Evolutionary conservation across 2,797 vertebrate genomes (phyloP), one percentile per base, ranked within the genome.

Genomic region (Characodon lateralis): DNA sequence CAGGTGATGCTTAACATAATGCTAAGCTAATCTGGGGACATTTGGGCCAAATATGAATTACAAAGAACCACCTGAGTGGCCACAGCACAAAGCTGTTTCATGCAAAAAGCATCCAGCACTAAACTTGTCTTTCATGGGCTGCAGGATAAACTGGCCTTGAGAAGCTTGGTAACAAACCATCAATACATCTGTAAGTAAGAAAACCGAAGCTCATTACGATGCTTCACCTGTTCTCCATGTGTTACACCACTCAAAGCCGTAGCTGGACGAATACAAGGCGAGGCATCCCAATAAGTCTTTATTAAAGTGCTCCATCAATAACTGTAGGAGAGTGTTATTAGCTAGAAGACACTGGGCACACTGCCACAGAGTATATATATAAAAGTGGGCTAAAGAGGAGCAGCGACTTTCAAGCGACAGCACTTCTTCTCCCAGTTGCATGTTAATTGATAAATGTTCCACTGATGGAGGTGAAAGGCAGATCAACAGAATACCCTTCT

Each of bases 391-490:
- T 73, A 73, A 84, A 77, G 61, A 46, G 75, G 68, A 72, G 26
- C 41, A 0, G 28, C 84, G 88, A 87, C 88, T 86, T 88, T 90
- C 61, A 86, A 81, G 72, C 66, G 80, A 82, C 80, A 83, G 79
- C 3, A 50, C 80, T 84, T 79, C 55, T 84, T 43, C 51, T 26
- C 53, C 74, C 35, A 4, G 35, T 28, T 46, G 53, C 59, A 77
- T 73, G 77, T 81, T 83, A 84, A 88, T 35, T 73, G 76, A 56
- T 65, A 77, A 85, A 84, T 51, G 79, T 56, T 87, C 63, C 53
- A 56, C 35, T 18, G 76, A 79, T 58, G 66, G 55, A 79, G 83
- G 70, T 51, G 70, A 81, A 79, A 78, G 76, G 72, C 56, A 55
- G 65, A 61, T 68, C 31, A 78, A 56, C 6, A 0, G 70, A 82